Evolutionary conservation across 2,797 vertebrate species (phyloP).

Genomic region (Oryzias sinensis): DNA sequence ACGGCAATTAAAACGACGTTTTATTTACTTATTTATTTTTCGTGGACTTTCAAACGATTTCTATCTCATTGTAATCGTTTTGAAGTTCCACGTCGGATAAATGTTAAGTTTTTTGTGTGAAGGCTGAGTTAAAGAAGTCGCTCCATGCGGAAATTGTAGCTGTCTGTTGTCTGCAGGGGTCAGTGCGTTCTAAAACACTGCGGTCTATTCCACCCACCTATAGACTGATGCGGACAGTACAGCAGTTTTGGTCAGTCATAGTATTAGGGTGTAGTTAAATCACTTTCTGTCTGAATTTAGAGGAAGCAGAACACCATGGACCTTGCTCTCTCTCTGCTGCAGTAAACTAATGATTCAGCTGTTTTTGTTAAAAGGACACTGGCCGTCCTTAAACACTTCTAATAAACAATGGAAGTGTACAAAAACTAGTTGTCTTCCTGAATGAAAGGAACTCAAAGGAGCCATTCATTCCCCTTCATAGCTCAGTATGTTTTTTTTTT

Average conservation of each 20-base stretch:
- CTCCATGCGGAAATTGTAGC: slow-evolving; percentile 60
- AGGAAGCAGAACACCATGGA: neutral
- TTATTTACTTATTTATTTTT: neutral
- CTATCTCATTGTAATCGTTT: rapidly evolving
- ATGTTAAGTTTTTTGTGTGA: neutral
- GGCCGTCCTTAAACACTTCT: slow-evolving; percentile 36
- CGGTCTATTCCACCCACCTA: slow-evolving; percentile 38
- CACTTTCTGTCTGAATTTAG: neutral
- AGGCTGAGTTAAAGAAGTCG: slow-evolving; percentile 17
- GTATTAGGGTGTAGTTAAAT: neutral
- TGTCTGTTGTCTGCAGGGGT: slow-evolving; percentile 6
- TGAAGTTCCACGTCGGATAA: neutral
- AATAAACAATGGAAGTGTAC: slow-evolving; percentile 59
- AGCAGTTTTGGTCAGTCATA: neutral
- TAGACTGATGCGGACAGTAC: neutral
- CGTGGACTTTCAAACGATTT: neutral
- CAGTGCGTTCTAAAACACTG: slow-evolving; percentile 25
- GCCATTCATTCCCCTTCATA: slow-evolving; percentile 62
- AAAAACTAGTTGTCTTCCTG: slow-evolving; percentile 47
- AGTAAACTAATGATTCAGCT: slow-evolving; percentile 82
- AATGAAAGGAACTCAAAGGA: slow-evolving; percentile 58
- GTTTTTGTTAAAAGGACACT: slow-evolving; percentile 63
- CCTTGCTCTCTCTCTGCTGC: slow-evolving; percentile 59
- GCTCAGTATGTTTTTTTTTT: slow-evolving; percentile 51
- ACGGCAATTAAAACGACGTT: neutral